Percentiles rank a stretch among this genome's conserved stretches.
Conservation (phyloP, 2,888 invertebrate genomes). For the Proisotoma minuta region DNA sequence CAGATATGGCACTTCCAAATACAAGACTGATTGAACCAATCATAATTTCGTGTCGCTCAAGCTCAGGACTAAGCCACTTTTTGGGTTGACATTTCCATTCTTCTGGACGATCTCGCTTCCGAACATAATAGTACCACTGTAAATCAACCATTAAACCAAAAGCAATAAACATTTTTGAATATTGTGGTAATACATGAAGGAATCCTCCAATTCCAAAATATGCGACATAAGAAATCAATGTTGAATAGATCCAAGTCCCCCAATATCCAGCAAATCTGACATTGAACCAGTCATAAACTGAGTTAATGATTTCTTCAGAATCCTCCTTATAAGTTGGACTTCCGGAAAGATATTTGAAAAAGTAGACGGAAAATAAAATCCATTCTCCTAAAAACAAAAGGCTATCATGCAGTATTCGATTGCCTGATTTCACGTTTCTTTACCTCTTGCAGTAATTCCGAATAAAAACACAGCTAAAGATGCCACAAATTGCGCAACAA, state of each 20-base stretch:
- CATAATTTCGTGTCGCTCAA: slow-evolving; percentile 66
- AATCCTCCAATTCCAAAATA: slow-evolving; percentile 66
- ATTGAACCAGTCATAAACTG: slow-evolving; percentile 38
- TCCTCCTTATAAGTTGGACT: slow-evolving; percentile 37
- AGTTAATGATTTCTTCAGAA: slow-evolving; percentile 37
- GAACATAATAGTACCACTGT: slow-evolving; percentile 69
- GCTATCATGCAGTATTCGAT: slow-evolving; percentile 3
- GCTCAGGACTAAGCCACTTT: slow-evolving; percentile 63
- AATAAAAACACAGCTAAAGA: slow-evolving; percentile 61
- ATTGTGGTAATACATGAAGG: slow-evolving; percentile 56
- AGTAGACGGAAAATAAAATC: slow-evolving; percentile 62
- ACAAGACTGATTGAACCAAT: slow-evolving; percentile 59
- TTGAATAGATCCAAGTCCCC: slow-evolving; percentile 53
- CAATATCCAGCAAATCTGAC: slow-evolving; percentile 37
- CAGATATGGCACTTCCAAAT: slow-evolving; percentile 55
- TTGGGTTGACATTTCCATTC: slow-evolving; percentile 72
- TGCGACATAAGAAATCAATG: slow-evolving; percentile 57
- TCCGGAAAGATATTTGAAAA: slow-evolving; percentile 56
- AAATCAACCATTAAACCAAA: slow-evolving; percentile 18
- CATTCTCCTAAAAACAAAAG: slow-evolving; percentile 60
- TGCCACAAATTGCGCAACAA: slow-evolving; percentile 57
- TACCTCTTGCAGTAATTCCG: slow-evolving; percentile 62
- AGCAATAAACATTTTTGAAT: not conserved
- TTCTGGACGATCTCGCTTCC: slow-evolving; percentile 58
- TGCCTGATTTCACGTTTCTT: too few relatives aligned